A percentile compares a stretch with the other conserved stretches of the same genome.
Evolutionary conservation across 1,140 invertebrate genomes (phyloP).

Genomic region (Chrysoperla carnea): DNA sequence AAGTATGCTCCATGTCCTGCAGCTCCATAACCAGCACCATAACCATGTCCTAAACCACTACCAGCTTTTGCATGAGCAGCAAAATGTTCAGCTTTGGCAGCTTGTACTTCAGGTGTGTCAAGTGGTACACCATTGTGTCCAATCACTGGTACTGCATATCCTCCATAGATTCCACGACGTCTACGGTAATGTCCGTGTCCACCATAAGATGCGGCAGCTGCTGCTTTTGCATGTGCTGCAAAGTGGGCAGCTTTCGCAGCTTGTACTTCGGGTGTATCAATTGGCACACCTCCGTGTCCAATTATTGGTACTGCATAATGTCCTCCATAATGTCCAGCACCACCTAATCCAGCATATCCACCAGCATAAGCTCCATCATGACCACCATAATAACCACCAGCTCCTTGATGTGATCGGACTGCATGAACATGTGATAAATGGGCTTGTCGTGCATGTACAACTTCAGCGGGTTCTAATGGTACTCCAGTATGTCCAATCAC

Average conservation of each 20-base stretch:
- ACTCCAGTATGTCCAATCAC: conserved; percentile 26
- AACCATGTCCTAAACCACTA: background rate
- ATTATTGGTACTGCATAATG: conserved; percentile 18
- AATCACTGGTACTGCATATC: background rate
- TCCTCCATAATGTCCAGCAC: background rate
- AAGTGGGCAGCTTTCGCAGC: conserved; percentile 33
- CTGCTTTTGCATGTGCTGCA: conserved; percentile 27
- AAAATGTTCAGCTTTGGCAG: conserved; percentile 39
- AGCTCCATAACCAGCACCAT: background rate
- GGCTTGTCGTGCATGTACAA: conserved; percentile 30
- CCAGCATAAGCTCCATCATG: background rate
- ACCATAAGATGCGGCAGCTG: conserved; percentile 12
- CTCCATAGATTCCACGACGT: background rate
- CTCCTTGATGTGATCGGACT: background rate
- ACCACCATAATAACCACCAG: background rate
- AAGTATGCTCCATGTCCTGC: too few species aligned
- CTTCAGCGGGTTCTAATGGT: conserved; percentile 34
- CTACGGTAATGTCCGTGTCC: background rate
- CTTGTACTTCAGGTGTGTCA: conserved; percentile 42
- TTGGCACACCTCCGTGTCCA: conserved; percentile 26
- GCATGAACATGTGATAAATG: conserved; percentile 6
- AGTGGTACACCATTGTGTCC: conserved; percentile 31
- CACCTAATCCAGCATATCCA: background rate
- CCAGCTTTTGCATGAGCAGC: conserved; percentile 34
- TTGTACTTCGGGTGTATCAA: conserved; percentile 34